These are phyloP conservation scores for Gobio occitaniae DNA, from an alignment of 2,797 vertebrate genomes.

Conservation along the genomic window DNA sequence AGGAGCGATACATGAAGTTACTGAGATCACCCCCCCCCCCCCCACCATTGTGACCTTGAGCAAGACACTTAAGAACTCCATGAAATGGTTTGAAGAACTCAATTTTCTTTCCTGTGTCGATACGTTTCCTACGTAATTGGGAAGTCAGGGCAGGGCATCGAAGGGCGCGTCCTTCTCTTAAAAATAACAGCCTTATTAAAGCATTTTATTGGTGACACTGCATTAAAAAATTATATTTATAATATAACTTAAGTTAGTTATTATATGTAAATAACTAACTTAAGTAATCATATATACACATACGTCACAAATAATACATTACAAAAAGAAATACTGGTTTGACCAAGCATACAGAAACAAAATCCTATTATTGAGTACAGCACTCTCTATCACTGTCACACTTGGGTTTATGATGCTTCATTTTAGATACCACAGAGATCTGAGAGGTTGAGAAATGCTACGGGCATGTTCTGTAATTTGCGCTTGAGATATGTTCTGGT, in stretches of 20 bases:
- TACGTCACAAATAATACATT: no score
- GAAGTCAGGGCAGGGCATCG: background rate
- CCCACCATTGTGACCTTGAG: background rate
- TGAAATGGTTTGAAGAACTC: slow-evolving; percentile 1
- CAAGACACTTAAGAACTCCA: background rate
- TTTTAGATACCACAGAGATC: slow-evolving; percentile 20
- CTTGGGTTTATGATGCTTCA: slow-evolving; percentile 22
- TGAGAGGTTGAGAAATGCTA: slow-evolving; percentile 26
- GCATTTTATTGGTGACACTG: no score
- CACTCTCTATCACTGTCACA: background rate
- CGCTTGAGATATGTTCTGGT: slow-evolving; percentile 26
- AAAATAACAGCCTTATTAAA: no score
- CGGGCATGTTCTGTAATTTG: slow-evolving; percentile 28
- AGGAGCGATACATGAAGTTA: slow-evolving; percentile 12
- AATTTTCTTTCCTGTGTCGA: background rate
- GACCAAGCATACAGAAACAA: background rate
- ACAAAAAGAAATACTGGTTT: background rate
- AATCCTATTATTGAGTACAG: background rate
- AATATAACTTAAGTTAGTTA: no score
- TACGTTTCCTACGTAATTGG: background rate
- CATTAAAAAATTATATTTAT: no score
- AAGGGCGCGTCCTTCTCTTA: no score
- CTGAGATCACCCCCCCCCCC: background rate
- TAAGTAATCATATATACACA: no score
- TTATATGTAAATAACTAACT: no score